Base-by-base conservation (phyloP, 2,888 invertebrate genomes). In the Amblyjoppa fuscipennis region DNA sequence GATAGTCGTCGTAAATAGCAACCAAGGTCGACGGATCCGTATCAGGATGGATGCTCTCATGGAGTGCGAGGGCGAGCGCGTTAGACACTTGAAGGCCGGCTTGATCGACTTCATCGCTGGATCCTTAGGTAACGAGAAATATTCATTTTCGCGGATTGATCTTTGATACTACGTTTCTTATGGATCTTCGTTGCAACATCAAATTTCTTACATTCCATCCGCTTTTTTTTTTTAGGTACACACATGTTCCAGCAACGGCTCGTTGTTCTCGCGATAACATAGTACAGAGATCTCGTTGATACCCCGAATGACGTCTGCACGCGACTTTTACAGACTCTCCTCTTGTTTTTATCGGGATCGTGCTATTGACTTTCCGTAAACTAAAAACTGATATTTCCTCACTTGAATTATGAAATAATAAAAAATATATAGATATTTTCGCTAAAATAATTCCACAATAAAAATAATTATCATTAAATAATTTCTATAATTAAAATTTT, bases 31-130 rank as follows among this genome's bases (percentile, higher is more conserved):
- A 76, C 56, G 73, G n/a, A 87, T 88, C 86, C n/a, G 13, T n/a
- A 93, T 92, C 91, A 82, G 89, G 53, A 71, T 88, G 71, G 89
- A 89, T 71, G 51, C 68, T 59, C 68, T 64, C 16, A 31, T 81
- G 38, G 88, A 88, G 81, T 81, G 56, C 66, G 78, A 88, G 83
- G 87, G 78, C 70, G 59, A 83, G 16, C 79, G 78, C 56, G 92
- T 94, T 83, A 92, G 89, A 51, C 91, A 88, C 83, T 88, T 96
- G 61, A 97, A 96, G 94, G 96, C 95, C 95, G 97, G 97, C 49
- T 87, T 96, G 16, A 97, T 98, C 91, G 98, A 98, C 94, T 97
- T 98, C 90, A 95, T 96, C 25, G 97, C 97, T 86, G 98, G 98
- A 87, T 98, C 98, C 64, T 93, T 98, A 88, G 98, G 98, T 98